Evolutionary conservation across 2,888 invertebrate genomes (phyloP), one percentile per base, ranked within the genome.

Genomic region (Saturnia japonica): DNA sequence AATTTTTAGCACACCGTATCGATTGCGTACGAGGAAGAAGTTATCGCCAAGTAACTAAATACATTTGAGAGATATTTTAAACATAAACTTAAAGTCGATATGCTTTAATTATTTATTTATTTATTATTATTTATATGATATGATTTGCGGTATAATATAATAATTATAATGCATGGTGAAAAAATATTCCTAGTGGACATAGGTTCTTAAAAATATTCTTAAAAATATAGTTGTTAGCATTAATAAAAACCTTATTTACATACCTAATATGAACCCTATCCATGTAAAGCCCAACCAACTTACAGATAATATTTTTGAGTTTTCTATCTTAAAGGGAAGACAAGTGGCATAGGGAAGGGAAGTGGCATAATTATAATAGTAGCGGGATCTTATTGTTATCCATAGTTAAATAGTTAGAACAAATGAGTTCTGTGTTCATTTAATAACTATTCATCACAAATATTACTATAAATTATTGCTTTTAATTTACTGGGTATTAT

Each of bases 281-380:
- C 47, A 42, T 43, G 45, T 67, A 64, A 64, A 64, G 34, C 34
- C 19, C 40, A 16, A 40, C 62, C 16, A 40, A 64, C 62, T 64
- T 64, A 19, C 19, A 22, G 62, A 64, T 64, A 64, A 40, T 64
- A 40, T 19, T 64, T 34, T 64, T 34, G 40, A 64, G 62, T 64
- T 19, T 34, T 1, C 40, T 64, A 16, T 64, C 62, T 64, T 34
- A 40, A 64, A 40, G 19, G 7, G 34, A 40, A n/a, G 40, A 19
- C 40, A 19, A 34, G 28, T 40, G 40, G 19, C 19, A 64, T 19
- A 40, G 19, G 7, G 34, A 40, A n/a, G 40, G 6, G 19, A 19
- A 34, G 28, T 40, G 40, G 19, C 19, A 64, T 19, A n/a, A n/a
- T n/a, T n/a, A n/a, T n/a, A n/a, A 60, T 28, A 60, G 28, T 28